A percentile compares a stretch with the other conserved stretches of the same genome.
Evolutionary conservation across 2,113 vertebrate genomes (phyloP).

Genomic region (Azemiops feae): DNA sequence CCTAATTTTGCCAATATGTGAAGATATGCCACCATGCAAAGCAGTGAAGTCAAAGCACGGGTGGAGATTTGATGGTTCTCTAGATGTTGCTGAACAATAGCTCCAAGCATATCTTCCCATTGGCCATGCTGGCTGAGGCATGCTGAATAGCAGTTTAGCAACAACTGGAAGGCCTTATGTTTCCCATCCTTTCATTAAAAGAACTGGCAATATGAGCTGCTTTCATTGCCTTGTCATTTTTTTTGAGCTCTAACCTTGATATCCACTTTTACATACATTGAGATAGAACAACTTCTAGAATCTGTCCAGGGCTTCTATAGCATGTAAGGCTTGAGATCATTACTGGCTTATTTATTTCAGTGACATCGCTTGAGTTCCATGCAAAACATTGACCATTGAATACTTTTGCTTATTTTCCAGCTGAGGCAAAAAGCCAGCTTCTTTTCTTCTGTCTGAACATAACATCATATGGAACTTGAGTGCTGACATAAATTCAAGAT

Average conservation of each 20-base stretch:
- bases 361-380: constrained; percentile 8
- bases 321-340: constrained; percentile 13
- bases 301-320: constrained; percentile 5
- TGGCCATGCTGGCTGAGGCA: not conserved
- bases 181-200: not conserved
- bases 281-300: not conserved
- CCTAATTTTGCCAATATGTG: not conserved
- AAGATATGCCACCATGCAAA: not conserved
- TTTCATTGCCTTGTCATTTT: constrained; percentile 20
- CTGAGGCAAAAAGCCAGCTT: constrained; percentile 45
- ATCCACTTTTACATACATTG: constrained; percentile 10
- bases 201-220: constrained; percentile 35
- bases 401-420: not conserved
- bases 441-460: constrained; percentile 14
- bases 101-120: not conserved
- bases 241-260: constrained; percentile 31
- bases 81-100: not conserved
- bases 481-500: not conserved
- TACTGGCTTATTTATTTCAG: not conserved
- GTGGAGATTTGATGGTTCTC: not conserved
- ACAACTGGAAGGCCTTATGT: not conserved
- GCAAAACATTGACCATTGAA: constrained; percentile 22
- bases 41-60: not conserved
- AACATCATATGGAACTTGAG: constrained; percentile 25
- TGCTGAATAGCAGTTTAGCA: not conserved